Evolutionary conservation across 2,113 vertebrate genomes (phyloP), one percentile per base, ranked within the genome.

Genomic region (Spizaetus ornatus): DNA sequence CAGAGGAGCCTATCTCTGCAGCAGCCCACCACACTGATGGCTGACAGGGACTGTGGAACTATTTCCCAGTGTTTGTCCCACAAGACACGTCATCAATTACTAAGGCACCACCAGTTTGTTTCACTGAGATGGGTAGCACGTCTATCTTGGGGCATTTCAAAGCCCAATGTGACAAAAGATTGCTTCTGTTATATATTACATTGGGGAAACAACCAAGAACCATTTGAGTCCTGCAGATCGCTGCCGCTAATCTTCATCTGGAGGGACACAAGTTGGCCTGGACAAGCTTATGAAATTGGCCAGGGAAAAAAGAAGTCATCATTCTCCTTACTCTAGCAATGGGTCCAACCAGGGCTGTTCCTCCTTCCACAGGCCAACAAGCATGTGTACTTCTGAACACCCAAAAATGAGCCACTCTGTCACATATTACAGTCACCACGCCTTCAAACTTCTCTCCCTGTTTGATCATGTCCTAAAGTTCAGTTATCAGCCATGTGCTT

Each of bases 141-240:
- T 18, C 18, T 42, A 5, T 6, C 45, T 77, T 38, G 10, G 53
- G 27, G 34, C 26, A n/a, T 48, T 72, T 76, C 12, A 4, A 74
- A 78, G 29, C n/a, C 23, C 1, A 1, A 1, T 0, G 1, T 23
- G 59, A 83, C 11, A 27, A 59, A 92, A 66, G 32, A 47, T 48
- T 50, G 16, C 36, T 77, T 74, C 55, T 70, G 16, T 25, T 63
- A 55, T 8, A 74, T 50, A 66, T 32, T 45, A 52, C 25, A 45
- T 16, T 38, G n/a, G 29, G 9, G 14, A 72, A 81, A 73, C 25
- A 31, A 70, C 15, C 15, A 73, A 52, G 38, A 86, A 48, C 3
- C 7, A 25, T 36, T 29, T 21, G 26, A 84, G 42, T 27, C 55
- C 71, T 73, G 50, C 31, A 81, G 70, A 66, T 16, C 5, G 19